Evolutionary conservation across 2,113 vertebrate genomes (phyloP), one percentile per base, ranked within the genome.

Genomic region (Cervus canadensis): DNA sequence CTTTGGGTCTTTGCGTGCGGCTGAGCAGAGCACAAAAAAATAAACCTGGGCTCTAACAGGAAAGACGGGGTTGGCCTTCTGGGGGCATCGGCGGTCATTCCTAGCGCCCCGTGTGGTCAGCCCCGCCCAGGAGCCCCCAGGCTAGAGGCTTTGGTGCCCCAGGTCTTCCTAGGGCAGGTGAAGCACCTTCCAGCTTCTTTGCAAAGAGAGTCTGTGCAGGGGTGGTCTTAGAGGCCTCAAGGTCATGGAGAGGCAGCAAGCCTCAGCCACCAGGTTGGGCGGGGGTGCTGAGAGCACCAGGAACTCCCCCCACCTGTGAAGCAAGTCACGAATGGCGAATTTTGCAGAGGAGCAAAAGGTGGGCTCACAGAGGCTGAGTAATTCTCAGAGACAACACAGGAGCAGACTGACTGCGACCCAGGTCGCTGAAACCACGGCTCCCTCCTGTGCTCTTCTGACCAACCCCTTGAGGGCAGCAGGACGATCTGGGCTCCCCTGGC

Each of bases 81-180:
- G 3, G 60, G 50, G 21, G 88, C 19, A 30, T 6, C 4, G 7
- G 2, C 0, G 1, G 52, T 2, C 78, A 1, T 10, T 19, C 81
- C 36, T 12, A 64, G 64, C 30, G 8, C 50, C 86, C 84, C 64
- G 1, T 7, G 12, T 52, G 28, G 26, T 50, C 43, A 45, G 13
- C 79, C 21, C 14, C 1, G 3, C 26, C 16, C 13, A 1, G 28
- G 85, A 79, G 89, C 78, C 71, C 43, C 25, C 23, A 25, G 85
- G 43, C 12, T 48, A 48, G 48, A 48, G 48, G 48, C 48, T 12
- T 56, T 17, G 0, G 16, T 30, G 28, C 23, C 85, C 9, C 2
- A 0, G 30, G 52, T 48, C 86, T n/a, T n/a, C 26, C 50, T 26
- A 0, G 36, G 26, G 25, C 23, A 19, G 15, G 26, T 10, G 36